Percentiles rank a stretch among this genome's conserved stretches.
These are phyloP conservation scores for Chloebia gouldiae DNA, from an alignment of 2,113 vertebrate species.

Conservation along the genomic window DNA sequence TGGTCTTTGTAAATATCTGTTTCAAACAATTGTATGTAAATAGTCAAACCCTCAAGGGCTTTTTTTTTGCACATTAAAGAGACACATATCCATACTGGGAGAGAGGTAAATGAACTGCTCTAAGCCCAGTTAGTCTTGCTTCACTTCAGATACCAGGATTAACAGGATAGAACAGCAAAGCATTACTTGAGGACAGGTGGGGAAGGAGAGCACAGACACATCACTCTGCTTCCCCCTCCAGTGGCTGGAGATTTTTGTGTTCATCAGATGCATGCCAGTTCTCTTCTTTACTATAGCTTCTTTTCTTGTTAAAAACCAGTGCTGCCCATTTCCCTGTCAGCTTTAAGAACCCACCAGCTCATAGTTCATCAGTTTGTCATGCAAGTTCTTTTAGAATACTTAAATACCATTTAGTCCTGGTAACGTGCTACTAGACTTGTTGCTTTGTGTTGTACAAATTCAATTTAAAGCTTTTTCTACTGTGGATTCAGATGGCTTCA, in stretches of 20 bases:
- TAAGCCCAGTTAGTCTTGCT: neutral
- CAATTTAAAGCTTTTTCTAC: neutral
- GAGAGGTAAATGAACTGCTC: neutral
- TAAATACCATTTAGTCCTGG: neutral
- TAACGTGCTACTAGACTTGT: neutral
- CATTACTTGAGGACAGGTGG: neutral
- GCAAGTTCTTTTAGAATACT: neutral
- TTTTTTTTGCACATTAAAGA: neutral
- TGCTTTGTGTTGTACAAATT: neutral
- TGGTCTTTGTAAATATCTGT: neutral
- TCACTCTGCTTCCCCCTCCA: neutral
- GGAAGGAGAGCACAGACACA: neutral
- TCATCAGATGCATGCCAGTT: neutral
- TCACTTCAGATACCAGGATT: neutral
- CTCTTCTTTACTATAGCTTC: neutral
- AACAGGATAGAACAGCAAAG: neutral
- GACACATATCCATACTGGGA: neutral
- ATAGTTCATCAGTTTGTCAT: neutral
- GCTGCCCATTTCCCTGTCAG: neutral
- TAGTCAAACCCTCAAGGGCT: neutral
- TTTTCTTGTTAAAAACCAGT: neutral
- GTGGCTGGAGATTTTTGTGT: neutral
- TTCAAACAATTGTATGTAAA: neutral
- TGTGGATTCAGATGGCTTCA: neutral
- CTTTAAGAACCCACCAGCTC: neutral